Conservation (phyloP, 2,888 invertebrate species). For the Helobdella robusta region DNA sequence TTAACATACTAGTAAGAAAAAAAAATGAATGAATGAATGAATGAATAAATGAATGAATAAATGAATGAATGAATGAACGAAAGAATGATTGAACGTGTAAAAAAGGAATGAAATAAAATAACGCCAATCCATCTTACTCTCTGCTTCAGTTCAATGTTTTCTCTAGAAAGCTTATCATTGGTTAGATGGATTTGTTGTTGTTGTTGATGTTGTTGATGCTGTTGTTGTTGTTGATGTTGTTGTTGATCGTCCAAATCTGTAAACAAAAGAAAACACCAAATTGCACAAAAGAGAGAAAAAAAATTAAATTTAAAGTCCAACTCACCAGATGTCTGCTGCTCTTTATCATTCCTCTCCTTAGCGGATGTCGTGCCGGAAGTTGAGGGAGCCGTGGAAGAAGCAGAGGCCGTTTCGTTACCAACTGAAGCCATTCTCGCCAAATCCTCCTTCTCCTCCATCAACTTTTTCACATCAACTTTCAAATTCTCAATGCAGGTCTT, state of each 20-base stretch:
- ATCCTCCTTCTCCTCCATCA: conserved; percentile 40
- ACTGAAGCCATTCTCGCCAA: conserved; percentile 30
- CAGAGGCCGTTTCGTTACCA: not conserved
- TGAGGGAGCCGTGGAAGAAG: not conserved
- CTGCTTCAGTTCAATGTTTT: conserved; percentile 40
- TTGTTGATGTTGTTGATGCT: not conserved
- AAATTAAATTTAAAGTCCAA: not conserved
- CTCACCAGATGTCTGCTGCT: conserved; percentile 25
- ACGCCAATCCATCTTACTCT: conserved; percentile 36
- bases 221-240: conserved; percentile 1
- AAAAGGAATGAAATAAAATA: not conserved
- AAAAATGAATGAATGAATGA: not conserved
- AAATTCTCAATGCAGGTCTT: conserved; percentile 24
- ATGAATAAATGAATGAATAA: no score
- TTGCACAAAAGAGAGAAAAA: not conserved
- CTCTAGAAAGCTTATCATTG: conserved; percentile 27
- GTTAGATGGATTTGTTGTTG: not conserved
- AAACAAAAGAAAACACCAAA: not conserved
- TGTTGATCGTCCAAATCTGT: not conserved
- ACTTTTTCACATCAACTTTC: conserved; percentile 33
- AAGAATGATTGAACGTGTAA: not conserved
- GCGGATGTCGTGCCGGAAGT: not conserved
- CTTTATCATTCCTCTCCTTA: conserved; percentile 3
- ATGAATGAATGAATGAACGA: no score
- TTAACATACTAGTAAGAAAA: not conserved